Evolutionary conservation across 2,113 vertebrate species (phyloP).

Genomic region (Tragelaphus imberbis): DNA sequence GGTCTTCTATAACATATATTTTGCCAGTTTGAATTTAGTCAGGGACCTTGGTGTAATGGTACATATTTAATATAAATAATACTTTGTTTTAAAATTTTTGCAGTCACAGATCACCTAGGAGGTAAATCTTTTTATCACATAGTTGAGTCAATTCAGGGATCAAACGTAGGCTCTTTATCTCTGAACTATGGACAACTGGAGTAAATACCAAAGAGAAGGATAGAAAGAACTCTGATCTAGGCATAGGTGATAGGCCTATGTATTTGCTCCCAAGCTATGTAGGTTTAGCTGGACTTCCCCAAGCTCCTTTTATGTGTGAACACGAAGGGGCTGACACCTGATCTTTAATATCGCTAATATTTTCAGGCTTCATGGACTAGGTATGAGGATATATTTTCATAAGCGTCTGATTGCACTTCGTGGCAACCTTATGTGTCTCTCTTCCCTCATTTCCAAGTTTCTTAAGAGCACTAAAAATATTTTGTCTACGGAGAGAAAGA

Average conservation of each 20-base stretch:
- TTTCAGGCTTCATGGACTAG: not conserved
- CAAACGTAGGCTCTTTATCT: constrained; percentile 7
- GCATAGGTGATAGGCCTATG: not conserved
- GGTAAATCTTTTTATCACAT: constrained; percentile 10
- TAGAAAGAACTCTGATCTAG: not conserved
- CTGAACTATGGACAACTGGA: not conserved
- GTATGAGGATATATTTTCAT: not conserved
- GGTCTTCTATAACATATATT: not conserved
- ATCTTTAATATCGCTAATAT: not conserved
- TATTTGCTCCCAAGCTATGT: not conserved
- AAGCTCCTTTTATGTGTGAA: not conserved
- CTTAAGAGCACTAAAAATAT: not conserved
- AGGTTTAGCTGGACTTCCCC: not conserved
- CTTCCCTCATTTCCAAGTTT: not conserved
- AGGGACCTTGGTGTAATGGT: not conserved
- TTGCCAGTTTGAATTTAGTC: not conserved
- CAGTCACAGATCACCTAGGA: not conserved
- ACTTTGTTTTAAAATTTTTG: not conserved
- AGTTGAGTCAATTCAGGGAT: not conserved
- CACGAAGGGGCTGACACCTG: not conserved
- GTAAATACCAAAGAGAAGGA: not conserved
- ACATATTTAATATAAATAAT: not conserved
- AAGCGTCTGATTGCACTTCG: not conserved
- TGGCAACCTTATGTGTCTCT: not conserved
- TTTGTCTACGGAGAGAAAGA: not conserved